Conservation (phyloP, 2,888 invertebrate species). For the Tenthredo amoena region DNA sequence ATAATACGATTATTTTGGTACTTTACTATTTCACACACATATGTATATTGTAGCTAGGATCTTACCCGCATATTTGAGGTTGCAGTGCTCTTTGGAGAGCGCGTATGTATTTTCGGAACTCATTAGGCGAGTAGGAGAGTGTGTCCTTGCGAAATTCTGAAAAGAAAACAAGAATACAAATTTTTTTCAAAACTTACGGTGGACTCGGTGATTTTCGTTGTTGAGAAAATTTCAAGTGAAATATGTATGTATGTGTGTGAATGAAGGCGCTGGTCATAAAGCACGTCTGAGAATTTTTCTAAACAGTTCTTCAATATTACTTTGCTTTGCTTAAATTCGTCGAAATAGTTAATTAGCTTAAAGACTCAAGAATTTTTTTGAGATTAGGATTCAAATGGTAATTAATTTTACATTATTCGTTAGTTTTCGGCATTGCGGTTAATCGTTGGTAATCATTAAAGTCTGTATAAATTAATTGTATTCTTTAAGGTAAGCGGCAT, state of each 20-base stretch:
- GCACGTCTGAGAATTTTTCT: slow-evolving; percentile 35
- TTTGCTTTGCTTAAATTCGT: not conserved
- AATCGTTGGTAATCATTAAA: not conserved
- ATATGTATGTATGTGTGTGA: slow-evolving; percentile 20
- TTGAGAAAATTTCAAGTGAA: slow-evolving; percentile 18
- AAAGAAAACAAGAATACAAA: slow-evolving; percentile 63
- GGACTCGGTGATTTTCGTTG: not conserved
- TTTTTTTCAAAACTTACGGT: slow-evolving; percentile 39
- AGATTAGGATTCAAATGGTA: not conserved
- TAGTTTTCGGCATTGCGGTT: not conserved
- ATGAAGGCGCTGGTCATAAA: slow-evolving; percentile 21
- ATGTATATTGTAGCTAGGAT: slow-evolving; percentile 11
- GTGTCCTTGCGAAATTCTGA: slow-evolving; percentile 76
- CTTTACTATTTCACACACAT: not conserved
- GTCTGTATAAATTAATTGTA: not conserved
- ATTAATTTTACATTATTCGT: not conserved
- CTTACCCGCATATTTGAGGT: slow-evolving; percentile 76
- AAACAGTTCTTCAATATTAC: not conserved
- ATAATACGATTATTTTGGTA: not conserved
- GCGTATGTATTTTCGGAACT: slow-evolving; percentile 76
- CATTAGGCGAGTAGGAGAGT: slow-evolving; percentile 77
- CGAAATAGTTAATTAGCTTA: not conserved
- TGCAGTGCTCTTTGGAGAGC: slow-evolving; percentile 76
- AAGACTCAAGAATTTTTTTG: not conserved
- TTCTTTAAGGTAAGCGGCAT: not conserved